phyloP scores from a whole-genome alignment of 2,888 invertebrate species.

The Drosophila quinaria region DNA sequence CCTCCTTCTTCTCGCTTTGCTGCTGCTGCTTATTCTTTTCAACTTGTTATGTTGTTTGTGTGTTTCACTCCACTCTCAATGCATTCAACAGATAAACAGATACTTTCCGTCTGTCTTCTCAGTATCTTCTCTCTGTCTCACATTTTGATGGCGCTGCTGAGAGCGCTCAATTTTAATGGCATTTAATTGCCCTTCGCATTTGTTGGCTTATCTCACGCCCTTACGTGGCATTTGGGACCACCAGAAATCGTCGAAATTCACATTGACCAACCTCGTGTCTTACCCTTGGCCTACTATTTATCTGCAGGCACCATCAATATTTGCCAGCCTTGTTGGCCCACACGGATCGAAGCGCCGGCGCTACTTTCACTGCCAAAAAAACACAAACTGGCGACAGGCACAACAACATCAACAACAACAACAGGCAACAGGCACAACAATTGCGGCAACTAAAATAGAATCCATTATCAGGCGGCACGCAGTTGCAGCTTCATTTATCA shows the following conservation, averaged over 20 bases:
- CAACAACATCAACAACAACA: not conserved
- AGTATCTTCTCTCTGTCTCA: slow-evolving; percentile 42
- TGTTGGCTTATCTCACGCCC: slow-evolving; percentile 63
- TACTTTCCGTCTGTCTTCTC: slow-evolving; percentile 44
- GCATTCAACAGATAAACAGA: slow-evolving; percentile 66
- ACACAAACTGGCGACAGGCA: slow-evolving; percentile 28
- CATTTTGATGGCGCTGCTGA: slow-evolving; percentile 32
- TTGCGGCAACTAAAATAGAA: slow-evolving; percentile 41
- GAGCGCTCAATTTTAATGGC: slow-evolving; percentile 68
- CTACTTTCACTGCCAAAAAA: slow-evolving; percentile 70
- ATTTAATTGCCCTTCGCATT: slow-evolving; percentile 76
- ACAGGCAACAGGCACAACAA: slow-evolving; percentile 22
- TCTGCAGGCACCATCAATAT: slow-evolving; percentile 50
- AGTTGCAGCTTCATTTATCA: slow-evolving; percentile 72
- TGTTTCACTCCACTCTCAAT: slow-evolving; percentile 40
- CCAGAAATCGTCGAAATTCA: slow-evolving; percentile 48
- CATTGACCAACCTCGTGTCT: slow-evolving; percentile 33
- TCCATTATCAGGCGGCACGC: slow-evolving; percentile 60
- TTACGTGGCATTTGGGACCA: slow-evolving; percentile 60
- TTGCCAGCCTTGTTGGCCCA: slow-evolving; percentile 56
- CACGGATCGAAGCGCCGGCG: slow-evolving; percentile 64
- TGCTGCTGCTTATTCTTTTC: slow-evolving; percentile 52
- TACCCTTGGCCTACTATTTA: slow-evolving; percentile 43
- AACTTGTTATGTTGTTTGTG: slow-evolving; percentile 53
- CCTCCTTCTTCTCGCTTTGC: slow-evolving; percentile 55